Percentiles rank a stretch among this genome's conserved stretches.
Conservation (phyloP, 2,888 invertebrate species). For the Epinotia ramella region DNA sequence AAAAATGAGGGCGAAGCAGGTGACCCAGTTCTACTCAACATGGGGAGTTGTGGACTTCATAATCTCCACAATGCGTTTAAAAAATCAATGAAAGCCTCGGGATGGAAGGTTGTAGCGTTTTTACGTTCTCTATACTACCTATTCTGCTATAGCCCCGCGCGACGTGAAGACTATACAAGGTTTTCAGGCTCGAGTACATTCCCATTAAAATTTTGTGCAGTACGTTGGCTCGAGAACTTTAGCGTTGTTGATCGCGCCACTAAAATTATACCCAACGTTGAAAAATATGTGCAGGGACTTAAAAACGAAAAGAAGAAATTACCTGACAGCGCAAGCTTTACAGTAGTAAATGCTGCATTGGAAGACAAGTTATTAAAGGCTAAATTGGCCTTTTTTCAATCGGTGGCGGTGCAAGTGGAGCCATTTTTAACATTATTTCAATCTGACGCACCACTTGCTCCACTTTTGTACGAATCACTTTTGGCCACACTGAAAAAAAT, state of each 20-base stretch:
- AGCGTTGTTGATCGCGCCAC: not conserved
- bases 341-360: slow-evolving; percentile 2
- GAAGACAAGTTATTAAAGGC: not conserved
- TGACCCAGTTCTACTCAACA: not conserved
- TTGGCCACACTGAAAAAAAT: slow-evolving; percentile 9
- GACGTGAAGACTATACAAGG: slow-evolving; percentile 4
- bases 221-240: slow-evolving; percentile 1
- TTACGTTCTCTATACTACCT: too few relatives aligned
- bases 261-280: slow-evolving; percentile 3
- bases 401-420: not conserved
- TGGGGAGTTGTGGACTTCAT: not conserved
- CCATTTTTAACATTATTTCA: too few relatives aligned
- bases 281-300: slow-evolving; percentile 1
- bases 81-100: not conserved
- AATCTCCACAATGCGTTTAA: not conserved
- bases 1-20: slow-evolving; percentile 28
- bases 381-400: slow-evolving; percentile 9
- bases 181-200: slow-evolving; percentile 7
- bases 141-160: slow-evolving; percentile 1
- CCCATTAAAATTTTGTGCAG: slow-evolving; percentile 1
- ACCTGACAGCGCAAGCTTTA: not conserved
- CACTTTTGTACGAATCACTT: slow-evolving; percentile 8
- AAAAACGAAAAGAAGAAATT: not conserved
- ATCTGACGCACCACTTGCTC: not conserved
- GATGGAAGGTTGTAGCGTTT: not conserved